Conservation (phyloP, 2,113 vertebrate species). For the Pavo muticus region DNA sequence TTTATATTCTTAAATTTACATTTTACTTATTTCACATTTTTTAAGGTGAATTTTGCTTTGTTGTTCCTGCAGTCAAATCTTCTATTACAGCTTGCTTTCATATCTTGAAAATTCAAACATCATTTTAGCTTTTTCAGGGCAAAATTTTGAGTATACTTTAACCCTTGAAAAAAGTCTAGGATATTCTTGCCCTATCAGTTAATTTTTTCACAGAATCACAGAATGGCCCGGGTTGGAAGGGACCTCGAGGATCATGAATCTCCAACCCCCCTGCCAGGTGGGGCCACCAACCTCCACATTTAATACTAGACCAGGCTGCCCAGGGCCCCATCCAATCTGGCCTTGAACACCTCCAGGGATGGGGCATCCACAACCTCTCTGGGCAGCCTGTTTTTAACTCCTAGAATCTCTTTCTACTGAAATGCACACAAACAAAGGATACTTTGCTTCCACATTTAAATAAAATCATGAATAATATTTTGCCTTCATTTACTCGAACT, state of each 20-base stretch:
- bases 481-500: neutral
- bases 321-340: too few relatives aligned
- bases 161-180: neutral
- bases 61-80: neutral
- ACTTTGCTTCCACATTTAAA: neutral
- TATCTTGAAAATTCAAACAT: neutral
- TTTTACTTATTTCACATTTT: neutral
- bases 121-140: neutral
- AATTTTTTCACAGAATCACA: neutral
- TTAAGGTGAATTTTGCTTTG: neutral
- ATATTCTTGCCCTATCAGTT: neutral
- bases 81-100: rapidly evolving
- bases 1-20: neutral
- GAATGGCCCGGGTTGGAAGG: too few relatives aligned
- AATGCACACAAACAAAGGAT: neutral
- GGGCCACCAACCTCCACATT: too few relatives aligned
- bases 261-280: too few relatives aligned
- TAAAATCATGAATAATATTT: neutral
- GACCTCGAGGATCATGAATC: too few relatives aligned
- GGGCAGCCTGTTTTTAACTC: neutral
- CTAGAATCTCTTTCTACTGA: neutral
- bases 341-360: too few relatives aligned
- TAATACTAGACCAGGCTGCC: too few relatives aligned
- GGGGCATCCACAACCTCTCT: too few relatives aligned
- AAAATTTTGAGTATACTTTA: neutral